Evolutionary conservation across 1,140 invertebrate species (phyloP).

Genomic region (Macrobrachium rosenbergii): DNA sequence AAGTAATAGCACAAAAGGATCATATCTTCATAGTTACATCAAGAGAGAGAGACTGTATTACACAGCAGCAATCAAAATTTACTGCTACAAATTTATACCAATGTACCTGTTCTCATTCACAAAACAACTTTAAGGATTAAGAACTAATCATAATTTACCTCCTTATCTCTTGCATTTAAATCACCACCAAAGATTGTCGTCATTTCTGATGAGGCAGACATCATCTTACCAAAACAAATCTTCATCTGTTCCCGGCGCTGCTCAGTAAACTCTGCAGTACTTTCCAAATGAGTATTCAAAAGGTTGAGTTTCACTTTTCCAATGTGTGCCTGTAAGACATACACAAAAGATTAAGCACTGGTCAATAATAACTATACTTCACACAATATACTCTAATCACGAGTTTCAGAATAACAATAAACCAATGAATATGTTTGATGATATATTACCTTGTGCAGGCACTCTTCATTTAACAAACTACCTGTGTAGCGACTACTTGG

Average conservation of each 20-base stretch:
- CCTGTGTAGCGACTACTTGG: background rate
- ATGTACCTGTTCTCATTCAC: background rate
- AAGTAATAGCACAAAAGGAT: background rate
- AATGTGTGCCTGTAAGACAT: constrained; percentile 70
- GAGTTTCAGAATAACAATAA: too few species aligned
- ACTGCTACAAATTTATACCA: background rate
- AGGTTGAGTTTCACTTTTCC: constrained; percentile 72
- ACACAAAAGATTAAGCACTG: background rate
- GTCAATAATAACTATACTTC: background rate
- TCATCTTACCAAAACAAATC: constrained; percentile 70
- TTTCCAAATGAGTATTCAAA: constrained; percentile 77
- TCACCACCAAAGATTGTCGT: constrained; percentile 77
- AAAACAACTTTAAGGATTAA: background rate
- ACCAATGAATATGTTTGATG: too few species aligned
- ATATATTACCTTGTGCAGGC: background rate
- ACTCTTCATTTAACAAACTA: background rate
- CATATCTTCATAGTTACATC: background rate
- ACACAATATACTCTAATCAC: background rate
- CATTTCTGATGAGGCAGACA: constrained; percentile 67
- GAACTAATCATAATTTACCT: constrained; percentile 69
- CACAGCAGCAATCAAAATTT: too few species aligned
- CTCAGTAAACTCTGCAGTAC: constrained; percentile 72
- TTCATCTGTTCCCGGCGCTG: constrained; percentile 73
- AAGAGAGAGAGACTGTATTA: too few species aligned
- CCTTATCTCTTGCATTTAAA: constrained; percentile 76